Conservation (phyloP, 2,113 vertebrate genomes). For the Hypocryptadius cinnamomeus region DNA sequence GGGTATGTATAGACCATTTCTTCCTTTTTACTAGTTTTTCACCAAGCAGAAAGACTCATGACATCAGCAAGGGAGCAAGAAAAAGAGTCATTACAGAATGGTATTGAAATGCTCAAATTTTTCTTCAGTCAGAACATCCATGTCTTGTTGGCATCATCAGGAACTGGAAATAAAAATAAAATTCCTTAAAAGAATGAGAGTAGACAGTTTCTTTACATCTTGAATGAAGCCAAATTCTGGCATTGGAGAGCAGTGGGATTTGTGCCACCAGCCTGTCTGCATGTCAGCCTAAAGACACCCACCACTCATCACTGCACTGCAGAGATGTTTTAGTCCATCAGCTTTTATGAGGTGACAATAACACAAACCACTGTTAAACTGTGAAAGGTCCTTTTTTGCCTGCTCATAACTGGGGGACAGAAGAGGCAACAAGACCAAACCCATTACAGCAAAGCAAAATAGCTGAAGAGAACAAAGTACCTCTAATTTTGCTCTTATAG, state of each 20-base stretch:
- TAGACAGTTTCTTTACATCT: neutral
- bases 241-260: conserved; percentile 27
- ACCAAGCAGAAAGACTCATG: neutral
- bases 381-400: neutral
- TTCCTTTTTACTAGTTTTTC: neutral
- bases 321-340: neutral
- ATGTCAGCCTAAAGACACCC: conserved; percentile 38
- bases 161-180: conserved; percentile 4
- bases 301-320: neutral
- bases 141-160: neutral
- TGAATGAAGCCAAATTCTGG: neutral
- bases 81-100: neutral
- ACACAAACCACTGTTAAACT: conserved; percentile 52
- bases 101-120: neutral
- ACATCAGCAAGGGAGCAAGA: conserved; percentile 3
- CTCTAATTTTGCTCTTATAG: neutral
- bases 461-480: neutral
- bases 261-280: conserved; percentile 42
- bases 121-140: neutral
- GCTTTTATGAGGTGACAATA: conserved; percentile 55
- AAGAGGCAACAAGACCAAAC: neutral
- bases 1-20: neutral
- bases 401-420: neutral
- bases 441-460: neutral
- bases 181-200: neutral